These are phyloP conservation scores for Rhea americana DNA, from an alignment of 2,113 vertebrate genomes.

Conservation along the genomic window DNA sequence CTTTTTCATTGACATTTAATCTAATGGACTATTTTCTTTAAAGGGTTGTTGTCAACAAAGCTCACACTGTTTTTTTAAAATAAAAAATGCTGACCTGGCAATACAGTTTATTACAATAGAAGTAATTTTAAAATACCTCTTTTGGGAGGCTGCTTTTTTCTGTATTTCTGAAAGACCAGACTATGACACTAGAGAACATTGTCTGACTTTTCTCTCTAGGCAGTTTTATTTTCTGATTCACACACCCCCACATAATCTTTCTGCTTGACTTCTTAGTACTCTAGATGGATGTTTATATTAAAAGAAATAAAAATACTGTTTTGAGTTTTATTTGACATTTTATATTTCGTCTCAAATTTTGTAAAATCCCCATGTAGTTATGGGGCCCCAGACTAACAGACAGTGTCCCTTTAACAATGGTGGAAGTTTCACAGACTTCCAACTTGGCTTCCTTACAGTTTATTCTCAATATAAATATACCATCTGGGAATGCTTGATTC, in stretches of 20 bases:
- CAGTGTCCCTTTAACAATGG: conserved; percentile 58
- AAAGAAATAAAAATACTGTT: not conserved
- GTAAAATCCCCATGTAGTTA: not conserved
- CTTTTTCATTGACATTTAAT: conserved; percentile 26
- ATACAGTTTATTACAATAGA: not conserved
- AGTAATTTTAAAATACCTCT: not conserved
- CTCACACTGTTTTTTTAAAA: not conserved
- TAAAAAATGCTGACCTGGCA: not conserved
- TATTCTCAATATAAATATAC: conserved; percentile 64
- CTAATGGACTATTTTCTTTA: conserved; percentile 8
- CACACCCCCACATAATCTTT: not conserved
- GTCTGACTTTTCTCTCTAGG: not conserved
- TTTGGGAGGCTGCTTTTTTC: not conserved
- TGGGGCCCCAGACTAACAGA: not conserved
- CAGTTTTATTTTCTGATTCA: not conserved
- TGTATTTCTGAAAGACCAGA: not conserved
- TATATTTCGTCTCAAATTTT: not conserved
- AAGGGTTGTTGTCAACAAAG: not conserved
- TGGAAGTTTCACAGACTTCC: conserved; percentile 59
- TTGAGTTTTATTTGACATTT: not conserved
- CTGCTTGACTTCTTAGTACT: not conserved
- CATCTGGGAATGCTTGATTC: conserved; percentile 66
- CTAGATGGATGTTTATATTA: not conserved
- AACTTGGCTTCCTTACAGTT: conserved; percentile 57
- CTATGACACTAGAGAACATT: not conserved